Evolutionary conservation across 1,140 invertebrate genomes (phyloP).

Genomic region (Plectrocnemia conspersa): DNA sequence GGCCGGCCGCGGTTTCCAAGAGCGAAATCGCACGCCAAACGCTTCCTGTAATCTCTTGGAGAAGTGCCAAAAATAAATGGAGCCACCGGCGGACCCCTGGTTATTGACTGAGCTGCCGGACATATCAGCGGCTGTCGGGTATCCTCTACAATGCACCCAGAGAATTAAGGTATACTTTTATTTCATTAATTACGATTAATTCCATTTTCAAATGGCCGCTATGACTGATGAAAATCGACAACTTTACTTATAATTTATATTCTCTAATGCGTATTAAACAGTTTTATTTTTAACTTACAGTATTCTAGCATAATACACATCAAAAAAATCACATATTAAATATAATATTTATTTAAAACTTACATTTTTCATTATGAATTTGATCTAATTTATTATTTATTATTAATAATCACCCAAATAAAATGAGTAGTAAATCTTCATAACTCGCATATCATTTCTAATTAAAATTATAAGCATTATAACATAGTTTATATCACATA

Average conservation of each 20-base stretch:
- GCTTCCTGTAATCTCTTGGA: no score
- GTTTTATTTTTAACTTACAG: not conserved
- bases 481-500: not conserved
- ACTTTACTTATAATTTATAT: not conserved
- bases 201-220: not conserved
- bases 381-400: no score
- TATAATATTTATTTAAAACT: not conserved
- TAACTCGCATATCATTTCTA: not conserved
- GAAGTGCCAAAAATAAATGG: no score
- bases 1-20: no score
- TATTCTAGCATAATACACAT: not conserved
- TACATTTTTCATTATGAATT: no score
- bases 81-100: constrained; percentile 35
- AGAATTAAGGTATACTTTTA: constrained; percentile 44
- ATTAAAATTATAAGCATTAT: not conserved
- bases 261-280: not conserved
- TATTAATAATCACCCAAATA: no score
- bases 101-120: constrained; percentile 45
- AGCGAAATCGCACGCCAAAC: no score
- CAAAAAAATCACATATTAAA: not conserved
- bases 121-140: constrained; percentile 44
- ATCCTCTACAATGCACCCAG: constrained; percentile 45
- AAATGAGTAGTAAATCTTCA: not conserved
- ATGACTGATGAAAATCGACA: not conserved
- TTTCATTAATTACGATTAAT: not conserved